Conservation (phyloP, 2,797 vertebrate genomes). For the Onychomys torridus region DNA sequence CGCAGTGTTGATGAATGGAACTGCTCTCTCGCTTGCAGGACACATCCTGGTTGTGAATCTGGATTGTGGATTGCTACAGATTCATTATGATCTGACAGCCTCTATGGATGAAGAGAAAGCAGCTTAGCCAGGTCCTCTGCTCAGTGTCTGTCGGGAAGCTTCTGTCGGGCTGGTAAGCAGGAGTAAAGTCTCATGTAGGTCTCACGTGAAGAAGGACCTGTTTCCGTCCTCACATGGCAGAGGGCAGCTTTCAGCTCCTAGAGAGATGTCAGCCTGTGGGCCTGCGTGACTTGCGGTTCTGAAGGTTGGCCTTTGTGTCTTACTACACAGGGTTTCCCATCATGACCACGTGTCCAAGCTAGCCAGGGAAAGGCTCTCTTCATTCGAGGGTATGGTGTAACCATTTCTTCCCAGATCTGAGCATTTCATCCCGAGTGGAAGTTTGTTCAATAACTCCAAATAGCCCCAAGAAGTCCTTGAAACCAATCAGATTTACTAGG, state of each 20-base stretch:
- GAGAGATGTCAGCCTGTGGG: no score
- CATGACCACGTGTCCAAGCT: background rate
- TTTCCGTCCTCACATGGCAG: background rate
- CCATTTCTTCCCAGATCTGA: background rate
- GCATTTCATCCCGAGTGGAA: background rate
- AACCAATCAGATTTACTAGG: background rate
- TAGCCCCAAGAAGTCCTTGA: background rate
- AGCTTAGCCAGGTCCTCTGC: background rate
- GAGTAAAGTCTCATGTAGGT: background rate
- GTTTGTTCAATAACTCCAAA: background rate
- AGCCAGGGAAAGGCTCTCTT: background rate
- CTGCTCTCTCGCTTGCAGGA: background rate
- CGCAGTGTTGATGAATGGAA: background rate
- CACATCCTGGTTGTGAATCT: background rate
- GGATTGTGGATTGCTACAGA: background rate
- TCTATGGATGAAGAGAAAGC: background rate
- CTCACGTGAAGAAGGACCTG: background rate
- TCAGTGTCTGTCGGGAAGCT: background rate
- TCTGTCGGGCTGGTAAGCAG: accelerated
- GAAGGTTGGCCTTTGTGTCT: background rate
- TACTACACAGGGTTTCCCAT: background rate
- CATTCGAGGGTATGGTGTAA: background rate
- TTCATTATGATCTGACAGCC: background rate
- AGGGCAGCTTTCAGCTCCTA: background rate
- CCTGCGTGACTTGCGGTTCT: background rate